Percentiles rank a stretch among this genome's conserved stretches.
These are phyloP conservation scores for Drosophila maculinotata DNA, from an alignment of 2,888 invertebrate genomes.

Conservation along the genomic window DNA sequence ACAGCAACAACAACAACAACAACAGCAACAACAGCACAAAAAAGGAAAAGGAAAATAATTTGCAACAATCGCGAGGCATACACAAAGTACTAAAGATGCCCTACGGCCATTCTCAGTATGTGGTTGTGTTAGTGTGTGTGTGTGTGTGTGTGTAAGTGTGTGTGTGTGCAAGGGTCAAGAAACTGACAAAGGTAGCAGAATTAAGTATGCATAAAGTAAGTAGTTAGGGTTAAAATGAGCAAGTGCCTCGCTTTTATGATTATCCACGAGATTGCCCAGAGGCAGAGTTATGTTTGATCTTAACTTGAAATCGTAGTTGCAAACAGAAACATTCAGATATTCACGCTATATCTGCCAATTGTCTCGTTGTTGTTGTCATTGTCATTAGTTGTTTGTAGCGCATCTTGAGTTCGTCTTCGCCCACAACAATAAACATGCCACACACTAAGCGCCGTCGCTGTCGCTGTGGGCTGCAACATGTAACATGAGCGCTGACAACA, in stretches of 20 bases:
- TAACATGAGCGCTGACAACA: slow-evolving; percentile 76
- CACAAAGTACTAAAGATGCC: slow-evolving; percentile 57
- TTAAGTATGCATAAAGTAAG: slow-evolving; percentile 16
- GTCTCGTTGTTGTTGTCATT: too few relatives aligned
- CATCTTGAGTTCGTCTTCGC: slow-evolving; percentile 53
- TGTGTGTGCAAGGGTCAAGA: slow-evolving; percentile 31
- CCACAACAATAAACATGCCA: slow-evolving; percentile 49
- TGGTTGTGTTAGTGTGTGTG: slow-evolving; percentile 1
- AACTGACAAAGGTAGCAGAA: slow-evolving; percentile 44
- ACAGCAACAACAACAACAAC: slow-evolving; percentile 1
- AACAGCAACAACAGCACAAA: neutral
- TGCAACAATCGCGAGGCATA: slow-evolving; percentile 54
- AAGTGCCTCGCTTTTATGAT: slow-evolving; percentile 18
- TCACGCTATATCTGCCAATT: neutral
- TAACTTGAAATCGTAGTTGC: neutral
- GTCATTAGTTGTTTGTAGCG: slow-evolving; percentile 37
- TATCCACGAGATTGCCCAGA: neutral
- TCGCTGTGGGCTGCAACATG: slow-evolving; percentile 45
- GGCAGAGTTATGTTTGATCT: slow-evolving; percentile 2
- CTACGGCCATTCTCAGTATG: slow-evolving; percentile 35
- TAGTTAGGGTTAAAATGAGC: slow-evolving; percentile 32
- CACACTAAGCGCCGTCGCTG: slow-evolving; percentile 69
- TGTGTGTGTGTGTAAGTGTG: slow-evolving; percentile 2
- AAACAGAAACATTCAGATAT: neutral
- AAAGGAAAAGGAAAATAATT: slow-evolving; percentile 55